These are phyloP conservation scores for Leptonema lineaticorne DNA, from an alignment of 1,140 invertebrate species.

Conservation along the genomic window DNA sequence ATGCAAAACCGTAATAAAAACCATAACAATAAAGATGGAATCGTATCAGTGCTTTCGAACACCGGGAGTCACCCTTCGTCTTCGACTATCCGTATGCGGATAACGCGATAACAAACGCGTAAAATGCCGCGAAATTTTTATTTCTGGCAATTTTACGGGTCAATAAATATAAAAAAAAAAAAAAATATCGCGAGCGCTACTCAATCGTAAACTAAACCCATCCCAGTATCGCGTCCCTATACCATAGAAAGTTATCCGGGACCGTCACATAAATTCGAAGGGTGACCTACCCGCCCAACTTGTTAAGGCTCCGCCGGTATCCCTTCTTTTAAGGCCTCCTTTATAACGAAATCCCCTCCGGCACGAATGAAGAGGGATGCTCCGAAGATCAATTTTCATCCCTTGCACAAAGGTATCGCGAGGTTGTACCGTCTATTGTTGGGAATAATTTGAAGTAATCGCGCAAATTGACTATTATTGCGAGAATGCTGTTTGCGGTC, in stretches of 20 bases:
- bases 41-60: neutral
- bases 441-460: neutral
- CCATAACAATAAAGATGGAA: neutral
- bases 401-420: neutral
- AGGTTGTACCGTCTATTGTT: neutral
- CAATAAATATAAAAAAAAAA: constrained; percentile 42
- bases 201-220: constrained; percentile 13
- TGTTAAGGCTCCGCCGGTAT: neutral
- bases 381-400: neutral
- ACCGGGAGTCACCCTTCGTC: neutral
- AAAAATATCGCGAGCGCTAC: constrained; percentile 33
- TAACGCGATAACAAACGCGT: constrained; percentile 42
- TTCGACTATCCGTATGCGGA: constrained; percentile 1
- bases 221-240: too few species aligned
- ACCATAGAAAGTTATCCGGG: neutral
- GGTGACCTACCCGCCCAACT: neutral
- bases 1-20: neutral
- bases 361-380: too few species aligned
- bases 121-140: constrained; percentile 42
- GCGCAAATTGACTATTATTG: neutral
- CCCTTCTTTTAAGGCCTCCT: too few species aligned
- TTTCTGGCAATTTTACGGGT: constrained; percentile 40
- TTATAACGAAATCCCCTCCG: neutral
- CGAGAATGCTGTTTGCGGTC: too few species aligned
- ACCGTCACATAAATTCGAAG: neutral